A percentile compares a stretch with the other conserved stretches of the same genome.
Evolutionary conservation across 1,140 invertebrate genomes (phyloP).

Genomic region (Spodoptera frugiperda): DNA sequence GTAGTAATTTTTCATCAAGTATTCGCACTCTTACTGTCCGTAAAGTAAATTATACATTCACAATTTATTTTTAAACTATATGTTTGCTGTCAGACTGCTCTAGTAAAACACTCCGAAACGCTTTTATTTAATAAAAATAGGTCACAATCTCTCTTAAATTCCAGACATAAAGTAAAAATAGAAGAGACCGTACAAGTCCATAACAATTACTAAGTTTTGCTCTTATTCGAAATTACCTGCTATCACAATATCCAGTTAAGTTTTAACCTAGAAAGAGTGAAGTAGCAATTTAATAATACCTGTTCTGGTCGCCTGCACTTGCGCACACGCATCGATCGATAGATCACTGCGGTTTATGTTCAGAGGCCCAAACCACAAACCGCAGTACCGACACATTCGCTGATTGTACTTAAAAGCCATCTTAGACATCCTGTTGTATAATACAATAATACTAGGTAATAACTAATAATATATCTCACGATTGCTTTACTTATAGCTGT

Average conservation of each 20-base stretch:
- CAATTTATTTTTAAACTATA: too few relatives aligned
- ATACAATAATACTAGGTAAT: too few relatives aligned
- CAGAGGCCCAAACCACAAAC: slow-evolving; percentile 22
- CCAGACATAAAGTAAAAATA: too few relatives aligned
- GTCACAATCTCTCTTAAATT: too few relatives aligned
- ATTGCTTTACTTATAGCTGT: not conserved
- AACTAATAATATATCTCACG: not conserved
- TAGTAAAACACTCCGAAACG: too few relatives aligned
- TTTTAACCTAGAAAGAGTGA: not conserved
- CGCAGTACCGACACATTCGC: slow-evolving; percentile 6
- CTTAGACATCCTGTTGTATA: slow-evolving; percentile 12
- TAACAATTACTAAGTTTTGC: too few relatives aligned
- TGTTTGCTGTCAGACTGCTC: too few relatives aligned
- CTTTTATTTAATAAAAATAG: too few relatives aligned
- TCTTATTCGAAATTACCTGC: not conserved
- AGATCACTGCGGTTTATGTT: slow-evolving; percentile 22
- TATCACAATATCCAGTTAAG: not conserved
- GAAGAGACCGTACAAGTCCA: too few relatives aligned
- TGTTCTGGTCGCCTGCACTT: not conserved
- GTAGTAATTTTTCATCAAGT: too few relatives aligned
- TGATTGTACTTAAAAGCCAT: slow-evolving; percentile 30
- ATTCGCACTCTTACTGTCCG: too few relatives aligned
- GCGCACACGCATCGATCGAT: slow-evolving; percentile 10
- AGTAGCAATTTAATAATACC: slow-evolving; percentile 10
- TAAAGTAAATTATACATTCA: too few relatives aligned